phyloP scores from a whole-genome alignment of 2,113 vertebrate species.

The Uria lomvia region DNA sequence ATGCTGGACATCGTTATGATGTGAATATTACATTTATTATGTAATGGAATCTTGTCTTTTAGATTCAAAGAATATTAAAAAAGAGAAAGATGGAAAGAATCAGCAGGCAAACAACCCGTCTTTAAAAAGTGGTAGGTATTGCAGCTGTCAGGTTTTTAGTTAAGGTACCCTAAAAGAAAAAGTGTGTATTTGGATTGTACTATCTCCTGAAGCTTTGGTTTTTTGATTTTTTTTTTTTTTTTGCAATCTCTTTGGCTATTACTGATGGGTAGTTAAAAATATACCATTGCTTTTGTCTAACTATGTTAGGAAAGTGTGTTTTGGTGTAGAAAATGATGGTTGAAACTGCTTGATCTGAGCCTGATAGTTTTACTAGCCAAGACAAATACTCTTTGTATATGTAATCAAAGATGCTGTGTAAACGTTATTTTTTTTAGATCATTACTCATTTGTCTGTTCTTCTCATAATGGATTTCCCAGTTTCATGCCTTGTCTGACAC shows the following conservation, averaged over 20 bases:
- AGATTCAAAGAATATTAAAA: conserved; percentile 87
- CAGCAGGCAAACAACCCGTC: conserved; percentile 69
- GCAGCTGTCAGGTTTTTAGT: conserved; percentile 32
- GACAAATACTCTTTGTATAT: not conserved
- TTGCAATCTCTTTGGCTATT: not conserved
- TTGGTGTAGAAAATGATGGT: not conserved
- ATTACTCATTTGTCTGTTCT: not conserved
- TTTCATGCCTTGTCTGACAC: not conserved
- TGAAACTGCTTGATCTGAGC: not conserved
- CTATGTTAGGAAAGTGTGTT: not conserved
- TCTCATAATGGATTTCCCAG: not conserved
- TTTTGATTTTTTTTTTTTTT: not conserved
- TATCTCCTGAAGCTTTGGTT: not conserved
- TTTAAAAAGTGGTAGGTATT: conserved; percentile 77
- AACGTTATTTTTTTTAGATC: not conserved
- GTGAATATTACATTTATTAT: conserved; percentile 35
- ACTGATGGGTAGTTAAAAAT: not conserved
- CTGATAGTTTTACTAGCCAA: not conserved
- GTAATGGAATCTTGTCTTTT: conserved; percentile 64
- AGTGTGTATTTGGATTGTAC: not conserved
- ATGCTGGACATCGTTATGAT: not conserved
- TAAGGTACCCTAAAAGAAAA: not conserved
- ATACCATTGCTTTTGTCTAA: not conserved
- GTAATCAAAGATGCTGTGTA: not conserved
- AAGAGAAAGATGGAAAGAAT: conserved; percentile 81